Percentiles rank a stretch among this genome's conserved stretches.
Evolutionary conservation across 2,797 vertebrate species (phyloP).

Genomic region (Threskiornis aethiopicus): DNA sequence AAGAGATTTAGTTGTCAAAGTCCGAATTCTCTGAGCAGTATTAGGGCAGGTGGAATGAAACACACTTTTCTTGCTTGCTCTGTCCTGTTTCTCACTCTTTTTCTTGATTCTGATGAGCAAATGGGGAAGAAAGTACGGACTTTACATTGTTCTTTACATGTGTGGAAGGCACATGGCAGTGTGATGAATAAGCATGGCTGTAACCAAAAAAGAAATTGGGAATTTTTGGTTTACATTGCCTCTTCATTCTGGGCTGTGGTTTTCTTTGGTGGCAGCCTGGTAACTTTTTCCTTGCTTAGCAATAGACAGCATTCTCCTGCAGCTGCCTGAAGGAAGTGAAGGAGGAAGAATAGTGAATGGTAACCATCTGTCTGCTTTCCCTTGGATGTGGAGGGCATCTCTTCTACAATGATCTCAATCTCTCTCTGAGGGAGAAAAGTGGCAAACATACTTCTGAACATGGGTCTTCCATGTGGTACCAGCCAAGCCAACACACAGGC

Average conservation of each 20-base stretch:
- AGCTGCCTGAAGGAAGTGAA: conserved; percentile 41
- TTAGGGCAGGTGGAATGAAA: not conserved
- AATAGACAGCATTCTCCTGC: conserved; percentile 6
- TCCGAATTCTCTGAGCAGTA: not conserved
- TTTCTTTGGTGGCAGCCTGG: not conserved
- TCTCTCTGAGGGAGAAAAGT: conserved; percentile 14
- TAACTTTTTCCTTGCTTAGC: conserved; percentile 16
- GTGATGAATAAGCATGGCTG: not conserved
- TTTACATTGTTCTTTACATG: not conserved
- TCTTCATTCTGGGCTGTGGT: not conserved
- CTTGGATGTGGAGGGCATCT: not conserved
- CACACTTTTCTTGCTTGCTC: not conserved
- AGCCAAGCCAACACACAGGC: not conserved
- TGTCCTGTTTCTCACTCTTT: not conserved
- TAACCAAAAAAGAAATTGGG: not conserved
- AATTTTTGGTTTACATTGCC: not conserved
- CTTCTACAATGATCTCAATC: not conserved
- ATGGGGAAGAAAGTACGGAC: not conserved
- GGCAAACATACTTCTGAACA: conserved; percentile 19
- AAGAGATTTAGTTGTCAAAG: not conserved
- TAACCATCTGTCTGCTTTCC: conserved; percentile 10
- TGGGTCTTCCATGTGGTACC: conserved; percentile 1
- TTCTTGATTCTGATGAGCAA: not conserved
- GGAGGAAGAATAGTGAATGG: conserved; percentile 28
- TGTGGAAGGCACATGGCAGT: not conserved